Conservation (phyloP, 2,888 invertebrate species). For the Diarsia brunnea region DNA sequence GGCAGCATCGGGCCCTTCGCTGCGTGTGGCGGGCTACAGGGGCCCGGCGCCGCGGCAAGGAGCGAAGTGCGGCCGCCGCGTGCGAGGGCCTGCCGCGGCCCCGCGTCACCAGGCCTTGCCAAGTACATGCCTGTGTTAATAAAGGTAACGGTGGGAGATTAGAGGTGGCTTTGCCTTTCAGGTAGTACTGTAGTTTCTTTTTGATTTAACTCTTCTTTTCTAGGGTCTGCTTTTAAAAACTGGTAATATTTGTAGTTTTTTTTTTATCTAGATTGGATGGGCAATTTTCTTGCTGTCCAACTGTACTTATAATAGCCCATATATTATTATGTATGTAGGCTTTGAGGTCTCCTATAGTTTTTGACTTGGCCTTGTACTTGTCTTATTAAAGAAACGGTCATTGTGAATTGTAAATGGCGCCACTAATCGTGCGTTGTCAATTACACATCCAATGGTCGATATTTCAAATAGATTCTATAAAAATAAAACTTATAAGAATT, state of each 20-base stretch:
- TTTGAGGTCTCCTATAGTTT: too few species aligned
- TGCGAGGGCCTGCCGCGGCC: slow-evolving; percentile 95
- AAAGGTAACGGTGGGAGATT: slow-evolving; percentile 71
- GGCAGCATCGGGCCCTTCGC: slow-evolving; percentile 96
- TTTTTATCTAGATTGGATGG: too few species aligned
- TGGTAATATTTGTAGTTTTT: not conserved
- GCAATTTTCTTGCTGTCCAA: too few species aligned
- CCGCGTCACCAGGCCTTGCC: slow-evolving; percentile 94
- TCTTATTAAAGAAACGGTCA: too few species aligned
- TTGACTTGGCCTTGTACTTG: too few species aligned
- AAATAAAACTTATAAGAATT: too few species aligned
- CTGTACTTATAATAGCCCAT: too few species aligned
- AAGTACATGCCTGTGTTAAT: slow-evolving; percentile 91
- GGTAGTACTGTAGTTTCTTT: not conserved
- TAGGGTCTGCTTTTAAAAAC: not conserved
- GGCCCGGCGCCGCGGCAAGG: slow-evolving; percentile 89
- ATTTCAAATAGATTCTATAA: not conserved
- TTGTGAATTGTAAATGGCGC: not conserved
- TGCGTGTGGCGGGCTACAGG: slow-evolving; percentile 96
- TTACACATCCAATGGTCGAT: not conserved
- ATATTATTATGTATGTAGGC: too few species aligned
- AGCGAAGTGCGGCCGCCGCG: slow-evolving; percentile 96
- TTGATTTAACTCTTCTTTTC: not conserved
- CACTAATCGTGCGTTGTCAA: not conserved
- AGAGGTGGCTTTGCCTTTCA: slow-evolving; percentile 15